These are phyloP conservation scores for Morinoia aosen DNA, from an alignment of 2,888 invertebrate genomes.

Conservation along the genomic window DNA sequence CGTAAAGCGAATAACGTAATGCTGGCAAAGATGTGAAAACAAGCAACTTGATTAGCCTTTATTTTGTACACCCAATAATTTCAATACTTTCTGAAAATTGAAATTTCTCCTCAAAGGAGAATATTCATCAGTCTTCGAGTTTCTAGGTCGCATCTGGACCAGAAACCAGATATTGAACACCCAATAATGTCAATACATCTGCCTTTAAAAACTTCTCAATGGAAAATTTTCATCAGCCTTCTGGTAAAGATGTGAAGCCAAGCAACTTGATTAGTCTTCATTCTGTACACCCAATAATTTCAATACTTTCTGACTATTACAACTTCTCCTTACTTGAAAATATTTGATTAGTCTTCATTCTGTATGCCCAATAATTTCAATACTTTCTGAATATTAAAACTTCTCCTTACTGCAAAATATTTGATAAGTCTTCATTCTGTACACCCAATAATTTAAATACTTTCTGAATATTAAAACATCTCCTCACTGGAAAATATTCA, in stretches of 20 bases:
- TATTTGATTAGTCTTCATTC: no score
- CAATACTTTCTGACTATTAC: not conserved
- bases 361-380: no score
- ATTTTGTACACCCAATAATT: not conserved
- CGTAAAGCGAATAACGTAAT: not conserved
- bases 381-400: no score
- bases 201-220: no score
- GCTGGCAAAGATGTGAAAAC: not conserved
- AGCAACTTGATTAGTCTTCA: not conserved
- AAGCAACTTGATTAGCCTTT: not conserved
- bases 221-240: no score
- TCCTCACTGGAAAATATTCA: not conserved
- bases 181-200: no score
- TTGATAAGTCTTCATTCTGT: not conserved
- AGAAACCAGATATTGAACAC: no score
- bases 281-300: not conserved
- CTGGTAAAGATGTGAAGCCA: not conserved
- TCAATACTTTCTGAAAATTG: not conserved
- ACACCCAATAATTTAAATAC: not conserved
- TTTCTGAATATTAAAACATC: not conserved
- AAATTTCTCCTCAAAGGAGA: no score
- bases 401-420: no score
- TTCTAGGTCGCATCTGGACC: no score
- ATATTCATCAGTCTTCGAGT: no score
- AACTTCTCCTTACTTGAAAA: no score